Conservation (phyloP, 2,797 vertebrate species). For the Sebastiscus albofasciatus region DNA sequence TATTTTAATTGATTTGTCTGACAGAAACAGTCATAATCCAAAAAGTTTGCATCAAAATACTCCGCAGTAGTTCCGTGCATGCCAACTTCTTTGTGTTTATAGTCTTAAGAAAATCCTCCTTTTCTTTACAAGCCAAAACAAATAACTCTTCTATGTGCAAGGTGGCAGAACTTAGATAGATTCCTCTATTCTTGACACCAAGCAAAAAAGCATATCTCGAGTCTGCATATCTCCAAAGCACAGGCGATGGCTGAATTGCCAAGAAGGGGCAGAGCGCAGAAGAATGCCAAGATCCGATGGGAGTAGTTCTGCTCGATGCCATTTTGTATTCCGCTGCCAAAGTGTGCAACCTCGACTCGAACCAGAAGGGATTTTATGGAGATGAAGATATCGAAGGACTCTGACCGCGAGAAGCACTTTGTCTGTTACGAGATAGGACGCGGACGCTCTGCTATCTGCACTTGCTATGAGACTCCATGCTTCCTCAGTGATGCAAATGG, state of each 20-base stretch:
- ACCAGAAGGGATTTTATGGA: slow-evolving; percentile 56
- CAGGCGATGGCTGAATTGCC: slow-evolving; percentile 50
- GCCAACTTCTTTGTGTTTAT: neutral
- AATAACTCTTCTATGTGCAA: neutral
- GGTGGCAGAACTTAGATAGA: slow-evolving; percentile 31
- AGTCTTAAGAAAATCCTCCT: slow-evolving; percentile 39
- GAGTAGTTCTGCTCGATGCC: slow-evolving; percentile 33
- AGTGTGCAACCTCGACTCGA: slow-evolving; percentile 41
- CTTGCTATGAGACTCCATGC: neutral
- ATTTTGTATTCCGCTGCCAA: slow-evolving; percentile 40
- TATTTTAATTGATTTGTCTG: slow-evolving; percentile 26
- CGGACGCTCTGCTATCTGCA: slow-evolving; percentile 11
- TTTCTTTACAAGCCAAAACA: slow-evolving; percentile 32
- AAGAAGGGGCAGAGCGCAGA: slow-evolving; percentile 11
- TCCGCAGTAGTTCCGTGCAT: neutral
- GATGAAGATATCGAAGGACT: slow-evolving; percentile 43
- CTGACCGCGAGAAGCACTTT: slow-evolving; percentile 35
- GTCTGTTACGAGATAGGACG: slow-evolving; percentile 29
- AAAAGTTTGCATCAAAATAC: slow-evolving; percentile 11
- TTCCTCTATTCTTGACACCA: slow-evolving; percentile 27
- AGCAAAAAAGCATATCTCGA: slow-evolving; percentile 23
- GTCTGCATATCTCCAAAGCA: slow-evolving; percentile 51
- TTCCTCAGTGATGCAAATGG: slow-evolving; percentile 50
- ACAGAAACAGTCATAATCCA: neutral
- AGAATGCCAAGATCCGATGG: slow-evolving; percentile 38